Conservation (phyloP, 2,888 invertebrate species). For the Sialis lutaria region DNA sequence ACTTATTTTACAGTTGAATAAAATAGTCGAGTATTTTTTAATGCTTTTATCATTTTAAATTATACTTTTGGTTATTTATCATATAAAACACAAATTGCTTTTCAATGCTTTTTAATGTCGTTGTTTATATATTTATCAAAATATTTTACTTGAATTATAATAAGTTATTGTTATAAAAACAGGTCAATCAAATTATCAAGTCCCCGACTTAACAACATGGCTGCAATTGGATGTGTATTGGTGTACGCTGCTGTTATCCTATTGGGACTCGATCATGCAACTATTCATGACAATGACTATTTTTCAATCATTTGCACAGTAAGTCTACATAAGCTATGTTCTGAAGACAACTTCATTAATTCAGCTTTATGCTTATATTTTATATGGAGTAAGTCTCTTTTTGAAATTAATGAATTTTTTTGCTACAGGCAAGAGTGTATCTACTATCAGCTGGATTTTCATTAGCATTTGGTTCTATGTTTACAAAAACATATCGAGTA, state of each 20-base stretch:
- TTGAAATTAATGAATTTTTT: neutral
- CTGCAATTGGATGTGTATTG: slow-evolving; percentile 73
- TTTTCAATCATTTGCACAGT: slow-evolving; percentile 78
- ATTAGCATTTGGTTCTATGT: slow-evolving; percentile 85
- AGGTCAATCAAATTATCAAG: slow-evolving; percentile 86
- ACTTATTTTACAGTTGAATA: too few relatives aligned
- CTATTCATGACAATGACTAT: slow-evolving; percentile 43
- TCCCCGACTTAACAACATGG: slow-evolving; percentile 82
- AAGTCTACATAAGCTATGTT: slow-evolving; percentile 27
- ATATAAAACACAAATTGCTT: too few relatives aligned
- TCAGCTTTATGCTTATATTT: too few relatives aligned
- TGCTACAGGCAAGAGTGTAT: slow-evolving; percentile 63
- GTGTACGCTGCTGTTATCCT: slow-evolving; percentile 82
- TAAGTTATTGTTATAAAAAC: slow-evolving; percentile 13
- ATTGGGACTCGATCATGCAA: slow-evolving; percentile 70
- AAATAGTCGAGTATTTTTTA: too few relatives aligned
- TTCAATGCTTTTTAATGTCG: too few relatives aligned
- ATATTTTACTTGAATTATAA: neutral
- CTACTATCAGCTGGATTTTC: slow-evolving; percentile 81
- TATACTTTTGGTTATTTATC: too few relatives aligned
- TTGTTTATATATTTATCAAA: too few relatives aligned
- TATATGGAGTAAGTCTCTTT: too few relatives aligned
- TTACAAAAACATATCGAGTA: slow-evolving; percentile 84
- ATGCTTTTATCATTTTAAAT: too few relatives aligned
- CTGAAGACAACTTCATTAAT: too few relatives aligned